These are phyloP conservation scores for Amblyraja radiata DNA, from an alignment of 2,797 vertebrate species.

Conservation along the genomic window DNA sequence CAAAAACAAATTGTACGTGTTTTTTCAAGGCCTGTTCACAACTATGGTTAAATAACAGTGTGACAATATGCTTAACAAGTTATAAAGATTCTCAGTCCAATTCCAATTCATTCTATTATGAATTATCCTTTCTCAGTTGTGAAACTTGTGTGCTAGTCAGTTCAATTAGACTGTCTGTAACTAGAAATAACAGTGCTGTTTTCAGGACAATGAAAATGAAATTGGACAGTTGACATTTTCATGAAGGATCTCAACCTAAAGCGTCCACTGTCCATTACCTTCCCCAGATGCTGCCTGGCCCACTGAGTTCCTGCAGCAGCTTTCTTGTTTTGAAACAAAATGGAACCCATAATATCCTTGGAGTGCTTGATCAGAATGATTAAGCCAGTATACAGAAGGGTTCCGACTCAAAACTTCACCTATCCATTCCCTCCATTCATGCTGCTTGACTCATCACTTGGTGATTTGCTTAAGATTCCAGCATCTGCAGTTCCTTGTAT, in stretches of 20 bases:
- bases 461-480: too few relatives aligned
- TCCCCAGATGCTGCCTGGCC: too few relatives aligned
- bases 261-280: too few relatives aligned
- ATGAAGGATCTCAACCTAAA: too few relatives aligned
- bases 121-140: background rate
- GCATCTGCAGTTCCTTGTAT: too few relatives aligned
- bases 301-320: too few relatives aligned
- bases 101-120: background rate
- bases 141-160: background rate
- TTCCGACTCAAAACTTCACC: too few relatives aligned
- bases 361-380: background rate
- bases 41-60: background rate
- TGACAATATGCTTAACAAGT: background rate
- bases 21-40: background rate
- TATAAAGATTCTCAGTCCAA: background rate
- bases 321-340: background rate
- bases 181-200: background rate
- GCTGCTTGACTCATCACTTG: too few relatives aligned
- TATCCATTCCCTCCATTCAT: too few relatives aligned
- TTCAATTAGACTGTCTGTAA: background rate
- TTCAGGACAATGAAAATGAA: background rate
- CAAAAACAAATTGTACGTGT: conserved; percentile 12
- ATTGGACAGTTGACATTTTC: too few relatives aligned
- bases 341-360: background rate
- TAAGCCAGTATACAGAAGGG: background rate